Evolutionary conservation across 2,797 vertebrate species (phyloP), one percentile per base, ranked within the genome.

Genomic region (Kryptolebias ocellatus): DNA sequence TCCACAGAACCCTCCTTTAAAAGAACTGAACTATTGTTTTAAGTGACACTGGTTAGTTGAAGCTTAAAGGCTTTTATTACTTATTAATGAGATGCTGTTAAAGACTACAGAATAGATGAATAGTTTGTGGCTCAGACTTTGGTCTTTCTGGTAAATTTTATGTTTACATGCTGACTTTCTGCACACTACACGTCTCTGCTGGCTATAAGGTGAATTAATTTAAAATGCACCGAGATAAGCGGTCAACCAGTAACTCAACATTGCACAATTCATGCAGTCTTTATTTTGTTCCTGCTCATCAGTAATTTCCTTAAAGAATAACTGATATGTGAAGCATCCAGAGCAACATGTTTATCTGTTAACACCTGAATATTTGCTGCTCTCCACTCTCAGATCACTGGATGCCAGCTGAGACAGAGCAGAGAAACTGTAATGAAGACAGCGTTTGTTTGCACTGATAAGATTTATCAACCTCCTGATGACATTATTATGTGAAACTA

Each of bases 141-240:
- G 4, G 1, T 20, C 4, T 60, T 58, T 70, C 18, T 44, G 34
- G 18, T 5, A 42, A 53, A 31, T 58, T 59, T 64, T 24, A 4
- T 65, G 28, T 63, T 74, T 61, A 29, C 31, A 31, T 20, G 37
- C 52, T 53, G 51, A 37, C 27, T 4, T 31, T 8, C 39, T 74
- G 27, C 45, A 49, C 60, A 17, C 42, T 69, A 58, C 65, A 79
- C 61, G 52, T 70, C 61, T 10, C 20, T 56, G 64, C 67, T 24
- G 53, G 53, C 64, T 69, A 63, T 50, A 44, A 57, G 59, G 29
- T 72, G 58, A 73, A 61, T 11, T 45, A 72, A 71, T 71, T 17
- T 72, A 65, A 80, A 64, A 55, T 54, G 73, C 67, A 57, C 78
- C 58, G 37, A 80, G 67, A 81, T 83, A 61, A 83, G 79, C 81